A percentile compares a stretch with the other conserved stretches of the same genome.
These are phyloP conservation scores for Tenthredo livida DNA, from an alignment of 2,888 invertebrate species.

Conservation along the genomic window DNA sequence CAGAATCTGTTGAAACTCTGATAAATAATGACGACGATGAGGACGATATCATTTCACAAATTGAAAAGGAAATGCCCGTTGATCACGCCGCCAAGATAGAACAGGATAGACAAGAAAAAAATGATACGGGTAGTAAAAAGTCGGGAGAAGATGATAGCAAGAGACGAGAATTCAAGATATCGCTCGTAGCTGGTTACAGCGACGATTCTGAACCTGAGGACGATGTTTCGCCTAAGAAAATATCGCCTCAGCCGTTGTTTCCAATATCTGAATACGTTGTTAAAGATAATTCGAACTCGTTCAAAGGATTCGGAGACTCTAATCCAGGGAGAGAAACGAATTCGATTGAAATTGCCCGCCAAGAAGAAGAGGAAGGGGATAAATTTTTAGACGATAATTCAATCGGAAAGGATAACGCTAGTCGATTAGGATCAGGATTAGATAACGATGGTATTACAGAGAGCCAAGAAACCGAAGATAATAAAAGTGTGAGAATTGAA, in stretches of 20 bases:
- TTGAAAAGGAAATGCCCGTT: conserved; percentile 15
- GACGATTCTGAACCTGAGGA: conserved; percentile 80
- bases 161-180: conserved; percentile 69
- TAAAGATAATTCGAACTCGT: background rate
- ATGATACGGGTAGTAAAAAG: background rate
- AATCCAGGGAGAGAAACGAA: background rate
- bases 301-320: background rate
- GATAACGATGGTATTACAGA: conserved; percentile 55
- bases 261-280: conserved; percentile 76
- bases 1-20: conserved; percentile 69
- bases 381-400: background rate
- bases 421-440: too few relatives aligned
- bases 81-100: background rate
- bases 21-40: conserved; percentile 45
- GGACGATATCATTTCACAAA: conserved; percentile 23
- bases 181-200: conserved; percentile 81
- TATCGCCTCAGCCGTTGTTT: conserved; percentile 76
- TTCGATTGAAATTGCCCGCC: background rate
- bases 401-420: background rate
- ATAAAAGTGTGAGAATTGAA: conserved; percentile 44
- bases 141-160: conserved; percentile 5
- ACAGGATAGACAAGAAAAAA: background rate
- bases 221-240: conserved; percentile 64
- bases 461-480: conserved; percentile 50
- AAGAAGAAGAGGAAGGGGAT: background rate